Conservation (phyloP, 2,113 vertebrate species). For the Copsychus sechellarum region DNA sequence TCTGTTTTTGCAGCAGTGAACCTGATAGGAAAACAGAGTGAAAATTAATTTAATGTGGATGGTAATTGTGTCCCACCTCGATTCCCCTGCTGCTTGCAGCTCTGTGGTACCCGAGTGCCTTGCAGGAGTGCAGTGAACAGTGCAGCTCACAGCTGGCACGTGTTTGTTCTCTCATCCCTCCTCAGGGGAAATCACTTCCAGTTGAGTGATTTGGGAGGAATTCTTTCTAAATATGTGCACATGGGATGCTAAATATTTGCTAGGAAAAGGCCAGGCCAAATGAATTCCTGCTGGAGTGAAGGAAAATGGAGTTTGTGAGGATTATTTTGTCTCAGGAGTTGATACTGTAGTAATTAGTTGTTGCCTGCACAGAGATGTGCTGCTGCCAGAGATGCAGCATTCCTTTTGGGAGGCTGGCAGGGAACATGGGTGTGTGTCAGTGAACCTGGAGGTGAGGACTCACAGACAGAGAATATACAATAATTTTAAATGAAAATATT, state of each 20-base stretch:
- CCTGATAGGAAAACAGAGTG: neutral
- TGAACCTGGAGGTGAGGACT: neutral
- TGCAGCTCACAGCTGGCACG: neutral
- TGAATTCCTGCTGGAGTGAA: neutral
- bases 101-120: neutral
- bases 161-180: neutral
- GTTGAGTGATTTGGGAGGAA: neutral
- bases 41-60: neutral
- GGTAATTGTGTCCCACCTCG: neutral
- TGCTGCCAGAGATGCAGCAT: neutral
- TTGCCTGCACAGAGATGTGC: accelerated
- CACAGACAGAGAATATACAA: neutral
- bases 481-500: neutral
- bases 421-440: accelerated
- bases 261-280: neutral
- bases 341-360: neutral
- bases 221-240: neutral
- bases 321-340: neutral
- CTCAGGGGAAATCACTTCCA: neutral
- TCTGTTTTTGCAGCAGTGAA: neutral
- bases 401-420: neutral
- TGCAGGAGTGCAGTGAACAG: neutral
- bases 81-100: neutral
- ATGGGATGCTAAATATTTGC: neutral
- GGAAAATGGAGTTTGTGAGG: neutral